Evolutionary conservation across 2,888 invertebrate species (phyloP), one percentile per base, ranked within the genome.

Genomic region (Zygogramma bicolorata): DNA sequence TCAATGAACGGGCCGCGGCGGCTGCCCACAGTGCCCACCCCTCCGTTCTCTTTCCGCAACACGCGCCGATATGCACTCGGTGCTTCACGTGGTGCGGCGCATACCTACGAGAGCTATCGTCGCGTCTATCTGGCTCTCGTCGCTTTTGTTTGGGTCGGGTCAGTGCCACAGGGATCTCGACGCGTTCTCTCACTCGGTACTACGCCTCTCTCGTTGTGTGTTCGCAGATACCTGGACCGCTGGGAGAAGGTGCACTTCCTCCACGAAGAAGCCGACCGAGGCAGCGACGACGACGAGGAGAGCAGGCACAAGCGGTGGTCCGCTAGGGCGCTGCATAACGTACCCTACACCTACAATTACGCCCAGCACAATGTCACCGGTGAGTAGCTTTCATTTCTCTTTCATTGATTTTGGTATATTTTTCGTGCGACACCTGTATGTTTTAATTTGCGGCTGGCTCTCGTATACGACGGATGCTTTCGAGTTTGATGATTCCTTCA

Each of bases 201-300:
- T n/a, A n/a, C n/a, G n/a, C n/a, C n/a, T n/a, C n/a, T n/a, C n/a
- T n/a, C n/a, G n/a, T n/a, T 3, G 22, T 65, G 27, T n/a, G 7
- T 29, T 86, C 86, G 29, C 86, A 91, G 91, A 82, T 91, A 91
- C 87, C 88, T 96, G 86, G 94, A 93, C 84, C 93, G 96, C 84
- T 98, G 96, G 89, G 98, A 98, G 87, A 93, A 95, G 84, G 93
- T 96, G 10, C 94, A 92, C 65, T 97, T 94, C 81, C 91, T 96
- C 27, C 97, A 97, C 3, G 94, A 97, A 84, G 97, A 97, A 85
- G 94, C 93, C 7, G 95, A 96, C 82, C 90, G 92, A 53, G 89
- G 90, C 53, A 92, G 92, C 80, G 95, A 95, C 72, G 95, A 96
- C 80, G 94, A 95, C 75, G 91, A 95, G 81, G 90, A 92, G 70